These are phyloP conservation scores for Drosophila tripunctata DNA, from an alignment of 2,888 invertebrate species.

Conservation along the genomic window DNA sequence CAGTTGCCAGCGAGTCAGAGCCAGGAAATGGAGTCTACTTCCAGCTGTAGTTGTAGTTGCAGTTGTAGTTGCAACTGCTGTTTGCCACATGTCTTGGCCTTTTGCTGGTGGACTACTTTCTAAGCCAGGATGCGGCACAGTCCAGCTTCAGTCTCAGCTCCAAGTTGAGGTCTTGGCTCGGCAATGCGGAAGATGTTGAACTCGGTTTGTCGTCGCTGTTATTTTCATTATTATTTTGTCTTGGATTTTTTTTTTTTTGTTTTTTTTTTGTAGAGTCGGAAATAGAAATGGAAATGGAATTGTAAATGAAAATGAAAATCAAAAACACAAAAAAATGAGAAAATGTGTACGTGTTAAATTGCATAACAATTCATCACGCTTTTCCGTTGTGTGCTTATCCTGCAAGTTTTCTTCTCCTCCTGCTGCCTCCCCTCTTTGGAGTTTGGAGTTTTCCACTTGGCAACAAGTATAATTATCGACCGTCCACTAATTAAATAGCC, in stretches of 20 bases:
- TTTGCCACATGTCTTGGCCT: constrained; percentile 43
- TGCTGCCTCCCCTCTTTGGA: not conserved
- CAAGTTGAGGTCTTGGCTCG: constrained; percentile 17
- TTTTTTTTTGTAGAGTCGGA: constrained; percentile 42
- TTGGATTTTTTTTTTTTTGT: constrained; percentile 6
- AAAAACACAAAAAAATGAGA: no score
- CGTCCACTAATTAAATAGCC: constrained; percentile 40
- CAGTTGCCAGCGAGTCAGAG: constrained; percentile 45
- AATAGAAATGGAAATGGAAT: constrained; percentile 38
- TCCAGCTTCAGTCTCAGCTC: constrained; percentile 48
- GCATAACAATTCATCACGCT: constrained; percentile 70
- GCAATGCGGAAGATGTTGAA: constrained; percentile 64
- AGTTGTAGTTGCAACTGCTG: no score
- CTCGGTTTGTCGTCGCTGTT: constrained; percentile 15
- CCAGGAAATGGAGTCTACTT: constrained; percentile 70
- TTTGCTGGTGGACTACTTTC: constrained; percentile 77
- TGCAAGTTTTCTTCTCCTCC: constrained; percentile 13
- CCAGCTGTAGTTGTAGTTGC: constrained; percentile 5
- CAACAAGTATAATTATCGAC: constrained; percentile 42
- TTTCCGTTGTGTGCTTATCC: constrained; percentile 46
- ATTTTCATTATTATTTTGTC: constrained; percentile 3
- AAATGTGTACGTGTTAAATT: constrained; percentile 43
- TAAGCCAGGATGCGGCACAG: constrained; percentile 60
- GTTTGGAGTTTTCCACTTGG: not conserved
- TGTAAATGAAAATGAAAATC: no score